Base-by-base conservation (phyloP, 2,797 vertebrate genomes). In the Macropodus opercularis region DNA sequence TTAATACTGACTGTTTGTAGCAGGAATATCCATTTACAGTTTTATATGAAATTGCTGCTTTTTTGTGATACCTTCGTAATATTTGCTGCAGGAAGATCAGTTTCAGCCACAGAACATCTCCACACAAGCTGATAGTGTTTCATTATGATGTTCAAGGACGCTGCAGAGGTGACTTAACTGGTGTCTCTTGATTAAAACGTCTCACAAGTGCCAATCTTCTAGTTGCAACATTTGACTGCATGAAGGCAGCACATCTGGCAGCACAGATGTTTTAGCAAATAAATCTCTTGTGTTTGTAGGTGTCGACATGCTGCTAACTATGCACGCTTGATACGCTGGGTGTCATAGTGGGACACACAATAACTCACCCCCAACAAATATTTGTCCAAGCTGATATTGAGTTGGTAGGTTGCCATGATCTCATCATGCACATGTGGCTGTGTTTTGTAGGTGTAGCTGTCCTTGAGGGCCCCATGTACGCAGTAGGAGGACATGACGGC, bases 401-500 rank as follows among this genome's bases (percentile, higher is more conserved):
- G 69, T 55, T 72, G 52, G 27, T 44, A 26, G 9, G 36, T 17
- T 62, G 60, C 63, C 47, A 19, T 17, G 38, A 54, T 46, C 48
- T 72, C 60, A 62, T 77, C 14, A 19, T 6, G 7, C 14, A 3
- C 42, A 19, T 46, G 19, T 60, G 62, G 23, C 32, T 54, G 11
- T 77, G 44, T 70, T 13, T 55, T 73, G 17, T 78, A 98, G 97
- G 97, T 43, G 97, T 99, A 42, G 96, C 96, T 21, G 97, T 98
- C 15, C 63, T 98, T 38, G 96, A 96, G 89, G 97, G 96, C 15
- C 97, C 97, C 31, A 97, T 98, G 97, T 99, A 99, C 17, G 96
- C 97, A 7, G 94, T 99, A 4, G 97, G 97, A 61, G 97, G 97
- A 49, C 97, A 99, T 3, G 97, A 99, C 51, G 97, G 97, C 50